Conservation (phyloP, 2,888 invertebrate species). For the Agrotis ipsilon region DNA sequence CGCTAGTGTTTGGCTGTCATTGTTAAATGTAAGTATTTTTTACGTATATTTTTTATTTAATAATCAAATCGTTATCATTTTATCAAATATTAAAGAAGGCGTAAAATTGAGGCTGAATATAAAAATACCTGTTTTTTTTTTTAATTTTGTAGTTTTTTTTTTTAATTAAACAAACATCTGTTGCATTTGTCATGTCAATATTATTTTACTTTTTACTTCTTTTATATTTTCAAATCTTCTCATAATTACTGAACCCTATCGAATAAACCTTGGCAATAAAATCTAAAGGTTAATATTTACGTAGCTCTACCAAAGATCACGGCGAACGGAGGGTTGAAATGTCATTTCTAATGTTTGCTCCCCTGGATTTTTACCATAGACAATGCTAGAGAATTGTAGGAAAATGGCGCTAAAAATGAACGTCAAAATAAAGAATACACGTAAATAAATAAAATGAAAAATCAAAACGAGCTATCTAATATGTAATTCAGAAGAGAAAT, state of each 20-base stretch:
- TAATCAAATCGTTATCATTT: not conserved
- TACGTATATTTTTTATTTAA: not conserved
- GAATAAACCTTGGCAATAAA: not conserved
- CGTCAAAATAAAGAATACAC: not conserved
- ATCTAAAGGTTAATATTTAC: not conserved
- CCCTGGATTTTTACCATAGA: conserved; percentile 20
- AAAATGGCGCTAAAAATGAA: conserved; percentile 13
- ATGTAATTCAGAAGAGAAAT: too few relatives aligned
- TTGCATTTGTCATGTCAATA: too few relatives aligned
- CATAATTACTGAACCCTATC: too few relatives aligned
- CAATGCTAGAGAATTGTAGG: conserved; percentile 6
- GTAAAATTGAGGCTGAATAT: too few relatives aligned
- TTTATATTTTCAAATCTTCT: not conserved
- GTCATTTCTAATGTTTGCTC: not conserved
- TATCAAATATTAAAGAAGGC: not conserved
- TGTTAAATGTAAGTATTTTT: conserved; percentile 41
- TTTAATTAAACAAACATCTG: conserved; percentile 16
- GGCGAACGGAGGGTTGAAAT: not conserved
- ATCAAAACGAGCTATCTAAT: too few relatives aligned
- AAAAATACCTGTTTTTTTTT: too few relatives aligned
- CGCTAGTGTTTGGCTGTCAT: not conserved
- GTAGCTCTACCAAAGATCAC: not conserved
- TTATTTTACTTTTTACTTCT: not conserved
- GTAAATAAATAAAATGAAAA: not conserved
- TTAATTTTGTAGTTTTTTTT: not conserved